Percentiles rank a stretch among this genome's conserved stretches.
Conservation (phyloP, 2,797 vertebrate species). For the Poeciliopsis gracilis region DNA sequence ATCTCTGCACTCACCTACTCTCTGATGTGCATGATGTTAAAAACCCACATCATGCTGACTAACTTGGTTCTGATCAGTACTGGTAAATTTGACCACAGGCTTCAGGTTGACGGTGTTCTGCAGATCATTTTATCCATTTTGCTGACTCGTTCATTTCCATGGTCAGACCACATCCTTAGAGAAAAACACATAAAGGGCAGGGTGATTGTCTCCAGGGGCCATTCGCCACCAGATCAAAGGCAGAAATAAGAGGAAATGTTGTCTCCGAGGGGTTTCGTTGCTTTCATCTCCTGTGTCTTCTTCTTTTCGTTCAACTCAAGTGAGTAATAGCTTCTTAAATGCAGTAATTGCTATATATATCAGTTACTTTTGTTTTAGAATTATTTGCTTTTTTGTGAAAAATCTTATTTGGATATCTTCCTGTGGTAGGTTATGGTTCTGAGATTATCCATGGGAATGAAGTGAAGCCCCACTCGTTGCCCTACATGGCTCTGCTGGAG, state of each 20-base stretch:
- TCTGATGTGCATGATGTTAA: background rate
- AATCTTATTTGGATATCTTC: background rate
- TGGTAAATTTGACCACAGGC: conserved; percentile 27
- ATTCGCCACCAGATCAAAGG: conserved; percentile 14
- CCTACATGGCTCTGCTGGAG: conserved; percentile 68
- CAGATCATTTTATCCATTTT: background rate
- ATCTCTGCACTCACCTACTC: background rate
- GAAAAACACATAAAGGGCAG: conserved; percentile 30
- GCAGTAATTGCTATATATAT: background rate
- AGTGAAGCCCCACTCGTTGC: conserved; percentile 68
- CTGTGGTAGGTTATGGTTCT: conserved; percentile 57
- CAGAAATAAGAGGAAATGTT: conserved; percentile 46
- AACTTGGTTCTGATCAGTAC: background rate
- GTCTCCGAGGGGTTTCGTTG: background rate
- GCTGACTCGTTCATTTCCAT: conserved; percentile 42
- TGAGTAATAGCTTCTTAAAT: conserved; percentile 35
- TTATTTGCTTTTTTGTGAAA: background rate
- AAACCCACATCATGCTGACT: background rate
- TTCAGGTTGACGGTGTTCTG: background rate
- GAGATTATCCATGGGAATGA: conserved; percentile 72
- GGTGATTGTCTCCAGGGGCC: conserved; percentile 3
- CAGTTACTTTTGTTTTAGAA: background rate
- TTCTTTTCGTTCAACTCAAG: conserved; percentile 44
- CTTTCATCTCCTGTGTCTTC: conserved; percentile 10
- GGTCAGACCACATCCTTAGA: conserved; percentile 65